Evolutionary conservation across 2,888 invertebrate genomes (phyloP), one percentile per base, ranked within the genome.

Genomic region (Synanthedon formicaeformis): DNA sequence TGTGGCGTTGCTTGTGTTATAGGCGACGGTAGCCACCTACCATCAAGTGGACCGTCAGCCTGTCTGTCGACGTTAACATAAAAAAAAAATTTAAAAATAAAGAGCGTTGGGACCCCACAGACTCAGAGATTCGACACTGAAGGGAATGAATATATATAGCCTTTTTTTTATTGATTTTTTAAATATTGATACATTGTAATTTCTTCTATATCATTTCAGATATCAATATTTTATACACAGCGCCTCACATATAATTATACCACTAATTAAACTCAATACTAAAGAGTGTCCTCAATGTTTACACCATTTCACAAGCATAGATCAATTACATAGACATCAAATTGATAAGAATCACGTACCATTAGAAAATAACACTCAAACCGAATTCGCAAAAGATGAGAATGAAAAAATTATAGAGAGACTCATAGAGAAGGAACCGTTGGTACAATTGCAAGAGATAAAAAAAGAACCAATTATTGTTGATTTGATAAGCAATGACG

Each of bases 231-330:
- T 73, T 12, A 57, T 70, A 1, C 78, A 78, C 55, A 75, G 67
- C 0, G 60, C 67, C 0, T 63, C 53, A 1, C 78, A 78, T 48
- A 75, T 78, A 23, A 73, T 74, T 4, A 74, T 78, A 52, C 77
- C 78, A 0, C 53, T 78, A 0, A 16, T 69, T 0, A 72, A 69
- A 1, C 63, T 65, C 41, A 59, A 40, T 0, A 13, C 65, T 0
- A n/a, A 58, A 1, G 58, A 70, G 52, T 78, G 78, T 14, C 40
- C 55, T 0, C 55, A 60, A 1, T 75, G 76, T 23, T 48, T 64
- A 0, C 54, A 58, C 23, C 59, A 65, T 40, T 77, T 72, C 45
- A 60, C 60, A 3, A 62, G 70, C 0, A 4, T 54, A 13, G 53
- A 56, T 1, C 65, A 67, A 1, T 56, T 76, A 0, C 48, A 51